Conservation (phyloP, 2,888 invertebrate species). For the Apodemia hepburni region DNA sequence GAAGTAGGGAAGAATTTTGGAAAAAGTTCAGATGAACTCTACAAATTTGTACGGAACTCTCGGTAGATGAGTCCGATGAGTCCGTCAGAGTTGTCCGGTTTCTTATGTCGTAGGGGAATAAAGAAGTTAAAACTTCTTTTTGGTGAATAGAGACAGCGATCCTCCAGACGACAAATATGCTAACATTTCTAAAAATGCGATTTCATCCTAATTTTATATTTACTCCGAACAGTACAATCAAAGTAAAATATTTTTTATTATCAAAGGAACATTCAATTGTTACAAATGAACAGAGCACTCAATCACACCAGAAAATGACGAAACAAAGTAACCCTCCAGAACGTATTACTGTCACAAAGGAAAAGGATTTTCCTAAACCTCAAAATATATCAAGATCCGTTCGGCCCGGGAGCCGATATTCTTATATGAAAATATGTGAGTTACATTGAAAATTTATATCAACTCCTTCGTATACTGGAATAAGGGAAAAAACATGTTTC, state of each 20-base stretch:
- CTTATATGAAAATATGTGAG: conserved; percentile 40
- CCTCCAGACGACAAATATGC: too few relatives aligned
- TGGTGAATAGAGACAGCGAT: too few relatives aligned
- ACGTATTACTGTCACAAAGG: conserved; percentile 42
- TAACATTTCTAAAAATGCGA: too few relatives aligned
- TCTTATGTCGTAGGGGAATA: too few relatives aligned
- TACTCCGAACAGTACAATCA: too few relatives aligned
- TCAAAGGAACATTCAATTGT: conserved; percentile 30
- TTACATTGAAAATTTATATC: conserved; percentile 38
- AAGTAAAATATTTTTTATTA: background rate
- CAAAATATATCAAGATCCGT: conserved; percentile 40
- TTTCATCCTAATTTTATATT: too few relatives aligned
- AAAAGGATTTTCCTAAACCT: conserved; percentile 40
- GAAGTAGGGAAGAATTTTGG: too few relatives aligned
- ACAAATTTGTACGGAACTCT: too few relatives aligned
- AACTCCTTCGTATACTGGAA: conserved; percentile 30
- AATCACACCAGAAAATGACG: conserved; percentile 33
- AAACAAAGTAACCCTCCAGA: conserved; percentile 39
- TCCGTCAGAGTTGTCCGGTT: too few relatives aligned
- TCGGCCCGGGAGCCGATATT: conserved; percentile 27
- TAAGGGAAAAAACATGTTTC: conserved; percentile 28
- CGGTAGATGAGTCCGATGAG: too few relatives aligned
- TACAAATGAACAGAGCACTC: conserved; percentile 30
- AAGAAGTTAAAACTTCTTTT: too few relatives aligned
- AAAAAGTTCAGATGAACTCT: too few relatives aligned